phyloP scores from a whole-genome alignment of 2,797 vertebrate species.

The Remorina albescens region DNA sequence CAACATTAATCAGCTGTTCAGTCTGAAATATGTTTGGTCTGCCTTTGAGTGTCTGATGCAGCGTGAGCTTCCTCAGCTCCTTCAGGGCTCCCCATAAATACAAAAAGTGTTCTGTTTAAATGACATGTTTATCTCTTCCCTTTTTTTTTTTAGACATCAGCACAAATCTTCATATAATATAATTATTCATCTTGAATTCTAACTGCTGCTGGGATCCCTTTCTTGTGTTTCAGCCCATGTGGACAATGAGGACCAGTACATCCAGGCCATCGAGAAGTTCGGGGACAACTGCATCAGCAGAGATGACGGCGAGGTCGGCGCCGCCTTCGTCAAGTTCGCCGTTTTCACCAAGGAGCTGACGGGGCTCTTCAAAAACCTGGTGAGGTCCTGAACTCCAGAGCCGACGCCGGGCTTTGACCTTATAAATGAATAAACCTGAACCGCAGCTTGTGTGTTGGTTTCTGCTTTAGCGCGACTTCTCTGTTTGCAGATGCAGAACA shows the following conservation, averaged over 20 bases:
- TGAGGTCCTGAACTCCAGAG: slow-evolving; percentile 71
- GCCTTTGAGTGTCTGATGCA: no score
- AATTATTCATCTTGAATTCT: no score
- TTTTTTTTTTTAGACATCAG: no score
- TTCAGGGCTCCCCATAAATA: no score
- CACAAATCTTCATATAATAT: no score
- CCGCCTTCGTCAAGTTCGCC: slow-evolving; percentile 92
- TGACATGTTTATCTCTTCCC: no score
- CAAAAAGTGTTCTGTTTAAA: no score
- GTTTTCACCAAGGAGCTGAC: slow-evolving; percentile 94
- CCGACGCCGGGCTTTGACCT: no score
- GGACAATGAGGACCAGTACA: slow-evolving; percentile 95
- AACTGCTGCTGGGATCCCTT: no score
- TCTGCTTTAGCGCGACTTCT: background rate
- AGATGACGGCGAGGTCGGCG: slow-evolving; percentile 89
- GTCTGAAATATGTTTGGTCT: no score
- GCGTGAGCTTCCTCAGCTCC: no score
- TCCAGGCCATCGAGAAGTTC: slow-evolving; percentile 93
- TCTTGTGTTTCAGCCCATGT: slow-evolving; percentile 87
- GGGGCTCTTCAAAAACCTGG: slow-evolving; percentile 98
- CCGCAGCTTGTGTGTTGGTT: background rate
- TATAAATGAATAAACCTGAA: background rate
- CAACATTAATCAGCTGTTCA: no score
- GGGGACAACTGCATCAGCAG: slow-evolving; percentile 88
- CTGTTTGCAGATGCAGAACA: slow-evolving; percentile 92